Evolutionary conservation across 2,113 vertebrate genomes (phyloP).

Genomic region (Myiozetetes cayanensis): DNA sequence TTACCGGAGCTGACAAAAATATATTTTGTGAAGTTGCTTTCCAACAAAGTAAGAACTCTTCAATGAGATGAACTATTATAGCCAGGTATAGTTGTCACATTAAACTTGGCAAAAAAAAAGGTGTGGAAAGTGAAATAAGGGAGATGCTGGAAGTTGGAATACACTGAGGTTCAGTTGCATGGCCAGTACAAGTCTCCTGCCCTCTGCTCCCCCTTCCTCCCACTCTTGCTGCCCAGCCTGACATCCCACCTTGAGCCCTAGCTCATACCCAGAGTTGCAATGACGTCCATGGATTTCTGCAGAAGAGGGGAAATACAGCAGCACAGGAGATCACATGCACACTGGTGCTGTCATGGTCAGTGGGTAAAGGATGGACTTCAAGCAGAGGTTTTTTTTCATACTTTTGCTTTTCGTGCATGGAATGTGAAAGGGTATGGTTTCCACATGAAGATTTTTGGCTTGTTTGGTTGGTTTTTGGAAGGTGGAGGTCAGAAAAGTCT

Average conservation of each 20-base stretch:
- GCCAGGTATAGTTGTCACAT: not conserved
- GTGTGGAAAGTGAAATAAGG: not conserved
- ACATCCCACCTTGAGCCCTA: not conserved
- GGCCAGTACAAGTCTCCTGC: not conserved
- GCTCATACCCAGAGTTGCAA: not conserved
- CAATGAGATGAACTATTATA: not conserved
- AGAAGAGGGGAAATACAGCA: not conserved
- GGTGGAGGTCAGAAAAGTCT: not conserved
- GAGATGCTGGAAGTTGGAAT: not conserved
- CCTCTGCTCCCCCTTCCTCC: not conserved
- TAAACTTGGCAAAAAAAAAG: not conserved
- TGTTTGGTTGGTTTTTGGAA: not conserved
- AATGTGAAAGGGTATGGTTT: not conserved
- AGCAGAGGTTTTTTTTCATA: not conserved
- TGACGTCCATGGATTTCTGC: not conserved
- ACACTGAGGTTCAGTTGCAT: not conserved
- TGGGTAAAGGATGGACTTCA: not conserved
- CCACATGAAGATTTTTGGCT: not conserved
- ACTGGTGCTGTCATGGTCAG: accelerated
- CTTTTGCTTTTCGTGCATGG: not conserved
- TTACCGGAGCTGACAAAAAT: not conserved
- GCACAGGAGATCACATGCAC: not conserved
- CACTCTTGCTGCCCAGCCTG: not conserved
- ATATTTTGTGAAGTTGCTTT: not conserved
- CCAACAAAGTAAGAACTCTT: not conserved